Conservation (phyloP, 2,797 vertebrate genomes). For the Eulemur coronatus region DNA sequence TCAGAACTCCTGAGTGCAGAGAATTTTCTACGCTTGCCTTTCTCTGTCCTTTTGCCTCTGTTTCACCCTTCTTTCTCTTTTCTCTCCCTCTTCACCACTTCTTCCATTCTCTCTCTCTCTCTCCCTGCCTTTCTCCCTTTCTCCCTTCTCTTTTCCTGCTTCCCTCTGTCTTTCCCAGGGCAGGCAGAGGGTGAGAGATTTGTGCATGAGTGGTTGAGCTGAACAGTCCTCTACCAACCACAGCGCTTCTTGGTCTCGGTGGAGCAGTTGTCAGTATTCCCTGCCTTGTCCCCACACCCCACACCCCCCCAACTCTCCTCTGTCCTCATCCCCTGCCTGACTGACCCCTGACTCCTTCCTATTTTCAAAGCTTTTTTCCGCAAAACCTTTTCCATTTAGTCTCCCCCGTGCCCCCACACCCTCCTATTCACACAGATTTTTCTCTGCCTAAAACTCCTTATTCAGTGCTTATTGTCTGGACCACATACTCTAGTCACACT, state of each 20-base stretch:
- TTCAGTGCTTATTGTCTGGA: not conserved
- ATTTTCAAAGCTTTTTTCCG: not conserved
- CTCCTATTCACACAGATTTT: not conserved
- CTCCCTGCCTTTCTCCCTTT: too few relatives aligned
- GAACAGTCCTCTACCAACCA: not conserved
- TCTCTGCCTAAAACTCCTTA: not conserved
- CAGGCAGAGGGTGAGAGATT: not conserved
- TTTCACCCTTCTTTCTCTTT: not conserved
- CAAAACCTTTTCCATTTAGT: not conserved
- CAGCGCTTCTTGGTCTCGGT: not conserved
- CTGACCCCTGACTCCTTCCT: not conserved
- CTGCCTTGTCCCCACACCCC: fast-evolving
- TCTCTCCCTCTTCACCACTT: not conserved
- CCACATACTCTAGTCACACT: not conserved
- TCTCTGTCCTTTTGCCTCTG: not conserved
- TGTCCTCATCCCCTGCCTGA: not conserved
- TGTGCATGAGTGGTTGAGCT: not conserved
- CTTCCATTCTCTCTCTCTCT: not conserved
- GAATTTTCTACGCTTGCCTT: not conserved
- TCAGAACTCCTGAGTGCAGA: not conserved
- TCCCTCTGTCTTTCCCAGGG: not conserved
- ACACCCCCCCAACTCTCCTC: fast-evolving
- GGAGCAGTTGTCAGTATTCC: not conserved
- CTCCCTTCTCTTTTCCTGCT: too few relatives aligned
- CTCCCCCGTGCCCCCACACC: fast-evolving